phyloP scores from a whole-genome alignment of 2,888 invertebrate species.

The Antitype chi region DNA sequence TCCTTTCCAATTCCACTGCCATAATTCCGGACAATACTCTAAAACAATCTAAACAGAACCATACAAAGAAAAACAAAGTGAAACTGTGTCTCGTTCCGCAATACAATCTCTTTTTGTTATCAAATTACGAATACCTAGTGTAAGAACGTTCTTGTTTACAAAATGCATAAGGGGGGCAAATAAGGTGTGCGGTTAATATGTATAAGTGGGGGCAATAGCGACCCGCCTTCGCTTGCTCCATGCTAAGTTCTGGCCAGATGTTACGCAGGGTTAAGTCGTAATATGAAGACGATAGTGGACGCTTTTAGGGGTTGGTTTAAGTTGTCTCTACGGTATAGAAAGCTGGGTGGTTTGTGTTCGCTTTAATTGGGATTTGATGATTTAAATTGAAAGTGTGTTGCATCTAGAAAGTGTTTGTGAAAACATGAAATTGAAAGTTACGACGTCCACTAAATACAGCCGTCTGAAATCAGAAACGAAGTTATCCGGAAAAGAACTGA shows the following conservation, averaged over 20 bases:
- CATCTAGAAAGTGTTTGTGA: not conserved
- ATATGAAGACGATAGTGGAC: conserved; percentile 57
- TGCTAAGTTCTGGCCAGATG: conserved; percentile 63
- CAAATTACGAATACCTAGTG: conserved; percentile 60
- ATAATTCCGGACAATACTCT: conserved; percentile 16
- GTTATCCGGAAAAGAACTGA: too few species aligned
- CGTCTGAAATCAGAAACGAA: too few species aligned
- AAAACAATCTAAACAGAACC: conserved; percentile 52
- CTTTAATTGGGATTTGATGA: conserved; percentile 3
- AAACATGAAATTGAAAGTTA: too few species aligned
- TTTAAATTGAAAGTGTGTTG: not conserved
- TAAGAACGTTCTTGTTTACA: conserved; percentile 69
- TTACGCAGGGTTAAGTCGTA: conserved; percentile 55
- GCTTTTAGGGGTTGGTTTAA: conserved; percentile 48
- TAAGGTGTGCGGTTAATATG: conserved; percentile 75
- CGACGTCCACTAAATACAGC: not conserved
- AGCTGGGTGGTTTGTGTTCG: not conserved
- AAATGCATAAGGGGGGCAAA: conserved; percentile 76
- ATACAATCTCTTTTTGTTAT: conserved; percentile 61
- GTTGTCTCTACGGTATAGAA: conserved; percentile 10
- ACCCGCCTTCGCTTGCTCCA: conserved; percentile 30
- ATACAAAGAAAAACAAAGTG: conserved; percentile 6
- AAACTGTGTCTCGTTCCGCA: conserved; percentile 34
- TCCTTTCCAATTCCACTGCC: not conserved
- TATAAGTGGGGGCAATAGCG: conserved; percentile 71